Evolutionary conservation across 2,797 vertebrate species (phyloP), one percentile per base, ranked within the genome.

Genomic region (Todus mexicanus): DNA sequence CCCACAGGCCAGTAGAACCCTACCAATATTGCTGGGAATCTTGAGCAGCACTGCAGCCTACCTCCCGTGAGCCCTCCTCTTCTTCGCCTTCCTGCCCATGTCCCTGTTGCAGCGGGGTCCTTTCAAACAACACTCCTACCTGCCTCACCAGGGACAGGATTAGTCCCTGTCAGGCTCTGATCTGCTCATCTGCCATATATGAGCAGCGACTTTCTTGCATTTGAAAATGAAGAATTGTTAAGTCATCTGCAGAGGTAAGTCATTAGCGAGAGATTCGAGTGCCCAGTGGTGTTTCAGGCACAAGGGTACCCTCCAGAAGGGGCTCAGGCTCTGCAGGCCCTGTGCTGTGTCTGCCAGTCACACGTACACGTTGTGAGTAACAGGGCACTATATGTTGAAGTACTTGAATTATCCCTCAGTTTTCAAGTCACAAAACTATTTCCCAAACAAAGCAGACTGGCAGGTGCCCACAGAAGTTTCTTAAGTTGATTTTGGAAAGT

Each of bases 361-460:
- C 71, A 70, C 13, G n/a, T 26, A 19, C 4, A 5, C 16, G 5
- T 26, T 0, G 0, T 21, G 59, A 40, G 13, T 47, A 83, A 64
- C 3, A 3, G 11, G 45, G 31, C 59, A 63, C 10, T 10, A 19
- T 6, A 40, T 53, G 4, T 35, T 86, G 42, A 63, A 54, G 15
- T 42, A 51, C 10, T 17, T 4, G 5, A 78, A 63, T 12, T 38
- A 53, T 10, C 7, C 20, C 37, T 59, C 7, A 29, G 38, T 51
- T 93, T 87, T 76, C 56, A 79, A 35, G 42, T 64, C 69, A 89
- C 17, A 60, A n/a, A 89, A 83, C 33, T 50, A 26, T 29, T 47
- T 87, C 40, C 37, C 15, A n/a, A 66, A 72, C 25, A 50, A 84
- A 91, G 33, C 9, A 70, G 47, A 70, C 21, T 31, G 15, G 27